A percentile compares a stretch with the other conserved stretches of the same genome.
Evolutionary conservation across 2,888 invertebrate species (phyloP).

Genomic region (Choristoneura rosaceana): DNA sequence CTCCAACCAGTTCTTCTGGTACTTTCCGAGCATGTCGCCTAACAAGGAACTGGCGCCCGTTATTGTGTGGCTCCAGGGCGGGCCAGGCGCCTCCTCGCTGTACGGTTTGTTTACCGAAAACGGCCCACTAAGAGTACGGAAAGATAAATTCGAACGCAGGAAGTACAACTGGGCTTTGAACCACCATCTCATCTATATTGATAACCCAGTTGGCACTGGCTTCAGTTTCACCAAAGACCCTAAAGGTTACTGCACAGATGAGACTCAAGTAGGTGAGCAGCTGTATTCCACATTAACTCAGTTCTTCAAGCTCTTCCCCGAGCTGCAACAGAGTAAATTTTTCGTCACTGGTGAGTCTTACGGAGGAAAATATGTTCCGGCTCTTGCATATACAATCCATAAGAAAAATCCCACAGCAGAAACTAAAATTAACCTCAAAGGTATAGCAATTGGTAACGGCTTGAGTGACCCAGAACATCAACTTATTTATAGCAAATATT

Average conservation of each 20-base stretch:
- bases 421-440: constrained; percentile 90
- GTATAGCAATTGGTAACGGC: constrained; percentile 92
- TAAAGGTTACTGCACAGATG: constrained; percentile 91
- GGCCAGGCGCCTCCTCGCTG: constrained; percentile 92
- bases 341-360: constrained; percentile 96
- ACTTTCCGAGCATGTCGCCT: constrained; percentile 90
- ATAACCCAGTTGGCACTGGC: constrained; percentile 97
- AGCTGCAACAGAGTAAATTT: constrained; percentile 90
- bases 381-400: constrained; percentile 90
- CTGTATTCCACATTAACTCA: constrained; percentile 91
- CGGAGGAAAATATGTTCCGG: constrained; percentile 92
- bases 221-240: constrained; percentile 94
- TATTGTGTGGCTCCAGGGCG: constrained; percentile 94
- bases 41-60: constrained; percentile 87
- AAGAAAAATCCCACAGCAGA: constrained; percentile 86
- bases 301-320: constrained; percentile 93
- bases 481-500: constrained; percentile 90
- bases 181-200: constrained; percentile 94
- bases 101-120: constrained; percentile 94
- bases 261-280: constrained; percentile 92
- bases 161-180: constrained; percentile 92
- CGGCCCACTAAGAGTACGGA: constrained; percentile 86
- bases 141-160: constrained; percentile 82
- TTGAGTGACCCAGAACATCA: constrained; percentile 92
- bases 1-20: constrained; percentile 97